Percentiles rank a stretch among this genome's conserved stretches.
phyloP scores from a whole-genome alignment of 2,888 invertebrate species.

The Drosophila atripex region DNA sequence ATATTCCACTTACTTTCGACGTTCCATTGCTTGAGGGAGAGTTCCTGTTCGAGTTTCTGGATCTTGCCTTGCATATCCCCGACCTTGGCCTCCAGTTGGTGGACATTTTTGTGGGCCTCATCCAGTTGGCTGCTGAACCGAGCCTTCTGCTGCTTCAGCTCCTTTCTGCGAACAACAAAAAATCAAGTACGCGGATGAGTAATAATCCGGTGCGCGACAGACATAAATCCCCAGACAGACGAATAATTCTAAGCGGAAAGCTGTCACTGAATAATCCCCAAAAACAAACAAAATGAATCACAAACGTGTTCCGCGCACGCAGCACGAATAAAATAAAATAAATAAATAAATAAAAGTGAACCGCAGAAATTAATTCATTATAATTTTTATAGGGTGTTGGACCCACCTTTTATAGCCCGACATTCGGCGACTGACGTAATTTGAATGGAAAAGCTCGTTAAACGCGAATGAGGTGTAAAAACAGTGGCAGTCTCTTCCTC shows the following conservation, averaged over 20 bases:
- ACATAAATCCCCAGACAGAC: conserved; percentile 36
- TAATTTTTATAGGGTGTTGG: conserved; percentile 24
- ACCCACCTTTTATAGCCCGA: conserved; percentile 27
- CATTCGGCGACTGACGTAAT: conserved; percentile 54
- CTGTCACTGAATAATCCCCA: conserved; percentile 46
- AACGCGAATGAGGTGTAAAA: conserved; percentile 65
- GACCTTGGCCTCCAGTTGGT: conserved; percentile 80
- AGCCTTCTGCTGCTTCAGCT: conserved; percentile 81
- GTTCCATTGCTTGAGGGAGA: conserved; percentile 83
- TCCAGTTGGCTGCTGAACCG: conserved; percentile 82
- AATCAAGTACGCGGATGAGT: conserved; percentile 15
- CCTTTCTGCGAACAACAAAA: conserved; percentile 77
- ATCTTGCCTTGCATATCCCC: conserved; percentile 82
- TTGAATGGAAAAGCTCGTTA: conserved; percentile 51
- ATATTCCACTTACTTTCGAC: conserved; percentile 81
- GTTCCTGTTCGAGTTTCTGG: conserved; percentile 81
- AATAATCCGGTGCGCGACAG: conserved; percentile 2
- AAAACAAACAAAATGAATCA: conserved; percentile 60
- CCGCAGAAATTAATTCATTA: conserved; percentile 26
- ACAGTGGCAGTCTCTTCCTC: conserved; percentile 51
- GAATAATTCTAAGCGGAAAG: conserved; percentile 49
- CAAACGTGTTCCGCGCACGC: conserved; percentile 58
- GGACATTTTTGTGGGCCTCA: conserved; percentile 82
- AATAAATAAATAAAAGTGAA: conserved; percentile 27
- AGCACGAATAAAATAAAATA: conserved; percentile 29